Conservation (phyloP, 2,797 vertebrate species). For the Myotis planiceps region DNA sequence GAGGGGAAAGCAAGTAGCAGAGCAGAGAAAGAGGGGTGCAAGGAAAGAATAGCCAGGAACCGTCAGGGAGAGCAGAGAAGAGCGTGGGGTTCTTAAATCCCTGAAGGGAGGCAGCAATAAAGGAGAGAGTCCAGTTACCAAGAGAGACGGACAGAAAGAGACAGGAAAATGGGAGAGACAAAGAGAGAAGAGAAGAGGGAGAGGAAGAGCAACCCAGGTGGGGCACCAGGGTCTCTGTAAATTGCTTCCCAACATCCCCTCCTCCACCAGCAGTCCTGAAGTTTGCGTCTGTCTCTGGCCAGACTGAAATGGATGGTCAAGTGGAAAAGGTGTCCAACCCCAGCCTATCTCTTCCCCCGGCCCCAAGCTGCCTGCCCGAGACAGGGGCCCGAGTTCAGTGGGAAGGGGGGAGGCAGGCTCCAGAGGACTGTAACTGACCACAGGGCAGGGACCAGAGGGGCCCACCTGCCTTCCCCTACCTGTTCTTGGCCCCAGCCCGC, state of each 20-base stretch:
- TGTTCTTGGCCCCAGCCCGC: background rate
- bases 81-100: background rate
- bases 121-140: background rate
- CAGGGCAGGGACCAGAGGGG: background rate
- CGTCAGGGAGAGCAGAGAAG: background rate
- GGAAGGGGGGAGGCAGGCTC: background rate
- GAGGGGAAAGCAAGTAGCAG: background rate
- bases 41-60: background rate
- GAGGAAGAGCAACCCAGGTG: background rate
- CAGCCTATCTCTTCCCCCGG: background rate
- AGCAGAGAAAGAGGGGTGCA: background rate
- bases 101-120: background rate
- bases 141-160: background rate
- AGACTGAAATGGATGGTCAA: background rate
- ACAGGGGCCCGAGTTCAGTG: background rate
- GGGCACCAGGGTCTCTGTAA: background rate
- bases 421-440: accelerated
- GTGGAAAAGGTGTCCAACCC: background rate
- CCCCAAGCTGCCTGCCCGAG: background rate
- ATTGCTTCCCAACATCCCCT: background rate
- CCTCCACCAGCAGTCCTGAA: background rate
- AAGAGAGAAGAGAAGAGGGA: background rate
- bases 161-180: background rate
- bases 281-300: background rate
- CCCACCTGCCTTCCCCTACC: background rate